Percentiles rank a stretch among this genome's conserved stretches.
Evolutionary conservation across 2,888 invertebrate species (phyloP).

Genomic region (Hypercompe scribonia): DNA sequence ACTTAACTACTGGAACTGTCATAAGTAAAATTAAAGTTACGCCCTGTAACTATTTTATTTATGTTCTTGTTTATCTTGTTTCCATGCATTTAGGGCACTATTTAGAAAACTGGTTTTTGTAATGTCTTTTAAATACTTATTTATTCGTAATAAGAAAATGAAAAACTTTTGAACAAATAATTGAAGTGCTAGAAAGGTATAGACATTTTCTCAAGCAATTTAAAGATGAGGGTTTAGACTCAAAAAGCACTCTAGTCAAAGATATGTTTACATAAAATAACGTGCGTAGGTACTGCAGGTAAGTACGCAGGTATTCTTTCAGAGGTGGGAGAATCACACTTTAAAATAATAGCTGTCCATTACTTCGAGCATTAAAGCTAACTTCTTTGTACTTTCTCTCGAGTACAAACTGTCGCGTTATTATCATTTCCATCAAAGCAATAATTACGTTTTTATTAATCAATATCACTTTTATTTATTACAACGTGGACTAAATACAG

Average conservation of each 20-base stretch:
- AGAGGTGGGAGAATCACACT: neutral
- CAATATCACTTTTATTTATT: conserved; percentile 68
- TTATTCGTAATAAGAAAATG: neutral
- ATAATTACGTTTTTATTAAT: conserved; percentile 62
- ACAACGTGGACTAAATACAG: conserved; percentile 70
- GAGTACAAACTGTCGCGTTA: conserved; percentile 41
- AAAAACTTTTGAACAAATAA: neutral
- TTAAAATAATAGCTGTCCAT: neutral
- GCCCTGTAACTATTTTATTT: neutral
- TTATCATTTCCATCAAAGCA: conserved; percentile 56
- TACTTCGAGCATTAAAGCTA: conserved; percentile 10
- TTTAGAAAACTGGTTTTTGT: neutral
- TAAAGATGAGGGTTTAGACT: neutral
- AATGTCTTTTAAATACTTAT: neutral
- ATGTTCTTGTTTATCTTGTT: neutral
- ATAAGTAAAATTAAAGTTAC: neutral
- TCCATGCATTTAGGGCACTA: neutral
- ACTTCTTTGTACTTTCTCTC: conserved; percentile 47
- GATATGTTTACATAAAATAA: neutral
- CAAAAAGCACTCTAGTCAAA: neutral
- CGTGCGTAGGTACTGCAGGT: neutral
- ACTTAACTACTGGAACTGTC: neutral
- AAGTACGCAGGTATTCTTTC: neutral
- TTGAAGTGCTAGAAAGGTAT: neutral
- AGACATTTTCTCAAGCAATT: neutral